Percentiles rank a stretch among this genome's conserved stretches.
Conservation (phyloP, 2,797 vertebrate species). For the Peromyscus melanophrys region DNA sequence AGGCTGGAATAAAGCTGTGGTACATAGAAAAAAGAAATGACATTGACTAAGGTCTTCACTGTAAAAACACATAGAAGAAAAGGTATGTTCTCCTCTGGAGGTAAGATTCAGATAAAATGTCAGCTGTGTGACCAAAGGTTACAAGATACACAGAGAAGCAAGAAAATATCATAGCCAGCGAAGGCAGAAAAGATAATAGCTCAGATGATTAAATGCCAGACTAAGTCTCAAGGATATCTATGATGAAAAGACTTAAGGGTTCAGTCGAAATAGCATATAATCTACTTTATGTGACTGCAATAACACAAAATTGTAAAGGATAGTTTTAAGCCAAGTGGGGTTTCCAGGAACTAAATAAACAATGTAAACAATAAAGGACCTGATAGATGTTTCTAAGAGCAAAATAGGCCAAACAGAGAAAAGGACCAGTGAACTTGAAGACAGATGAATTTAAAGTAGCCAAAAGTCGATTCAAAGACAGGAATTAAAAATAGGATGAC, state of each 20-base stretch:
- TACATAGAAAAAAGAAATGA: neutral
- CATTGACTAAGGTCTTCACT: neutral
- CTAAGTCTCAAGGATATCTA: neutral
- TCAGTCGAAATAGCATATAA: neutral
- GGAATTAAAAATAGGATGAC: neutral
- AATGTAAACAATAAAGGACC: neutral
- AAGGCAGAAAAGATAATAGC: neutral
- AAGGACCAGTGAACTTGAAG: neutral
- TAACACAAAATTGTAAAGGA: neutral
- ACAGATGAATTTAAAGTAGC: neutral
- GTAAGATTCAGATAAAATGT: neutral
- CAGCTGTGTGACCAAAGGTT: slow-evolving; percentile 9
- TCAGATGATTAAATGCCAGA: neutral
- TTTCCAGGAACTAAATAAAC: neutral
- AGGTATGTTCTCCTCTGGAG: neutral
- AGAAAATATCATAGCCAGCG: neutral
- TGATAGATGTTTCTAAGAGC: neutral
- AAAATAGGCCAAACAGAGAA: neutral
- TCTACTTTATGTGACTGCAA: neutral
- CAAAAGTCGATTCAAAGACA: slow-evolving; percentile 9
- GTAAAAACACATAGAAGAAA: neutral
- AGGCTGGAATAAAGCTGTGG: neutral
- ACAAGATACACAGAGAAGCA: neutral
- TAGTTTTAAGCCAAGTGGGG: neutral
- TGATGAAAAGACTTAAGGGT: neutral